A percentile compares a stretch with the other conserved stretches of the same genome.
phyloP scores from a whole-genome alignment of 2,113 vertebrate species.

The Aix galericulata region DNA sequence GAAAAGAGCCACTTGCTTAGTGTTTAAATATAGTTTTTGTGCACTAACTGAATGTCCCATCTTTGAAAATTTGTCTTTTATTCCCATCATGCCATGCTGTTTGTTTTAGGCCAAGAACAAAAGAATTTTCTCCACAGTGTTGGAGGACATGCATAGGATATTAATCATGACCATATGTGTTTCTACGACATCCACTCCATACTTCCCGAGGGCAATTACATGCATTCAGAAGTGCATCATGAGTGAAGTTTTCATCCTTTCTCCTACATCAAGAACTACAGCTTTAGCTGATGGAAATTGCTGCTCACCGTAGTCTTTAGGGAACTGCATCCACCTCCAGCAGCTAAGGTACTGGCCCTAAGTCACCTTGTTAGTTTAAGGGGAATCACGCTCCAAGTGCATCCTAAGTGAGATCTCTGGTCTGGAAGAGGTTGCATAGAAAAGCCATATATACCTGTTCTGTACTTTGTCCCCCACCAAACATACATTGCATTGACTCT shows the following conservation, averaged over 20 bases:
- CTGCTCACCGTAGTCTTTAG: neutral
- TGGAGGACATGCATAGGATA: neutral
- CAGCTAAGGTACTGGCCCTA: neutral
- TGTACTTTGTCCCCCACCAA: neutral
- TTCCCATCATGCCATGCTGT: neutral
- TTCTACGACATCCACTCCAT: neutral
- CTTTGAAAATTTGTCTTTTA: conserved; percentile 15
- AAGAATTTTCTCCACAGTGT: neutral
- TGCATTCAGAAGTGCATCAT: neutral
- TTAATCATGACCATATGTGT: neutral
- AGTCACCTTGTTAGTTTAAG: neutral
- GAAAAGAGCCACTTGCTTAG: neutral
- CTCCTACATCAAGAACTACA: neutral
- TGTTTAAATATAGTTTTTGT: neutral
- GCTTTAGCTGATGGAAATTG: neutral
- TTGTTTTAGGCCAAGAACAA: conserved; percentile 10
- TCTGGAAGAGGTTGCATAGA: neutral
- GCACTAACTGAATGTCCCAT: neutral
- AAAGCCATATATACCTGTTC: neutral
- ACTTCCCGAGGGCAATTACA: neutral
- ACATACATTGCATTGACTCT: neutral
- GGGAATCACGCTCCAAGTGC: neutral
- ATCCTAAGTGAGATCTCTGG: neutral
- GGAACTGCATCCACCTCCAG: neutral
- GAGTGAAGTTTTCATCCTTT: neutral